These are phyloP conservation scores for Chionoecetes opilio DNA, from an alignment of 1,140 invertebrate genomes.

Conservation along the genomic window DNA sequence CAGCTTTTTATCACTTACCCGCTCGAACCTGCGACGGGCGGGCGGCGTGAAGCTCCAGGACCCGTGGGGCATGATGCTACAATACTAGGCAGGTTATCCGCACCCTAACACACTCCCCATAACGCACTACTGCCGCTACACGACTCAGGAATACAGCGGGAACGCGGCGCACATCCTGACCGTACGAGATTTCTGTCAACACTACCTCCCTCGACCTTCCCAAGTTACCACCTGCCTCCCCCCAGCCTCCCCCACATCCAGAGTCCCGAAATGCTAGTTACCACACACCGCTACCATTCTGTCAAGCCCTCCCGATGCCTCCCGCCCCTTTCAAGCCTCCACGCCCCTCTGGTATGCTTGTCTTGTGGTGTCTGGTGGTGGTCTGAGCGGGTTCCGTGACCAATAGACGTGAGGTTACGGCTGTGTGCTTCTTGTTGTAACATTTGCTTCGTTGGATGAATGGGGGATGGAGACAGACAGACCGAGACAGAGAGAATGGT, in stretches of 20 bases:
- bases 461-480: neutral
- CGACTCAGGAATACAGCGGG: slow-evolving; percentile 54
- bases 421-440: neutral
- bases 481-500: neutral
- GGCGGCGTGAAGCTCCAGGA: slow-evolving; percentile 73
- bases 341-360: neutral
- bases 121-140: slow-evolving; percentile 31
- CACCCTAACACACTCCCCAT: slow-evolving; percentile 45
- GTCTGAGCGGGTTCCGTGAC: too few relatives aligned
- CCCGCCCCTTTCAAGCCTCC: neutral
- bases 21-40: slow-evolving; percentile 65
- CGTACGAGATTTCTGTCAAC: slow-evolving; percentile 54
- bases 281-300: neutral
- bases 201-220: slow-evolving; percentile 25
- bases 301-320: neutral
- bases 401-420: neutral
- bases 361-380: neutral
- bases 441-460: neutral
- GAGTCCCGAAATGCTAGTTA: neutral
- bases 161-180: neutral
- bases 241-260: neutral
- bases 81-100: neutral
- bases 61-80: slow-evolving; percentile 63
- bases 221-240: neutral
- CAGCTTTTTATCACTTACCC: slow-evolving; percentile 59